Percentiles rank a stretch among this genome's conserved stretches.
Conservation (phyloP, 1,140 invertebrate genomes). For the Xylocopa sonorina region DNA sequence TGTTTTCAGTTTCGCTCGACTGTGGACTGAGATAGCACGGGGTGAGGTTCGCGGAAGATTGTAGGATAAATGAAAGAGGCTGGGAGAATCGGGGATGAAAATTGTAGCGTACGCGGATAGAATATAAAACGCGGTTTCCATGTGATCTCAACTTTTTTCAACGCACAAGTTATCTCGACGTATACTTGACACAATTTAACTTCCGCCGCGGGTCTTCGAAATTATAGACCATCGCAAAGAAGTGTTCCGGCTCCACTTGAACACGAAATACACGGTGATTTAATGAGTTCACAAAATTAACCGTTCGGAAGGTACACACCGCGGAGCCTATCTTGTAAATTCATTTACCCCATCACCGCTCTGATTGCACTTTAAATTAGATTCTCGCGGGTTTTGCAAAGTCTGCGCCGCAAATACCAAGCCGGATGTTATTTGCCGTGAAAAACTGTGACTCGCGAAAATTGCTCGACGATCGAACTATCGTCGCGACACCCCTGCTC, state of each 20-base stretch:
- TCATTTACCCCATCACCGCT: constrained; percentile 7
- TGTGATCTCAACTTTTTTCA: too few relatives aligned
- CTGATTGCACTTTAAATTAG: constrained; percentile 25
- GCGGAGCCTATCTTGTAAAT: background rate
- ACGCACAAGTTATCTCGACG: too few relatives aligned
- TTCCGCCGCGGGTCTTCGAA: too few relatives aligned
- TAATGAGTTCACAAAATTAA: constrained; percentile 15
- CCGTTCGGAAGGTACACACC: background rate
- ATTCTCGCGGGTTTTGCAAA: constrained; percentile 1
- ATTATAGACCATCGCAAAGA: background rate
- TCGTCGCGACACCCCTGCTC: background rate
- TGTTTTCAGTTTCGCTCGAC: background rate
- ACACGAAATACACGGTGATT: background rate
- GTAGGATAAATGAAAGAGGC: background rate
- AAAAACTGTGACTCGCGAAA: background rate
- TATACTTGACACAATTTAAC: too few relatives aligned
- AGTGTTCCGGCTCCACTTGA: background rate
- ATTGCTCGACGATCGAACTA: background rate
- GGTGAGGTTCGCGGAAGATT: background rate
- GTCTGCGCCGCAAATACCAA: background rate
- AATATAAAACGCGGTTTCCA: too few relatives aligned
- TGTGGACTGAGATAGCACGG: background rate
- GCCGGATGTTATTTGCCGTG: background rate
- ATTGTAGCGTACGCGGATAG: too few relatives aligned
- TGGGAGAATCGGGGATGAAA: too few relatives aligned